Percentiles rank a stretch among this genome's conserved stretches.
Evolutionary conservation across 2,113 vertebrate genomes (phyloP).

Genomic region (Coregonus clupeaformis): DNA sequence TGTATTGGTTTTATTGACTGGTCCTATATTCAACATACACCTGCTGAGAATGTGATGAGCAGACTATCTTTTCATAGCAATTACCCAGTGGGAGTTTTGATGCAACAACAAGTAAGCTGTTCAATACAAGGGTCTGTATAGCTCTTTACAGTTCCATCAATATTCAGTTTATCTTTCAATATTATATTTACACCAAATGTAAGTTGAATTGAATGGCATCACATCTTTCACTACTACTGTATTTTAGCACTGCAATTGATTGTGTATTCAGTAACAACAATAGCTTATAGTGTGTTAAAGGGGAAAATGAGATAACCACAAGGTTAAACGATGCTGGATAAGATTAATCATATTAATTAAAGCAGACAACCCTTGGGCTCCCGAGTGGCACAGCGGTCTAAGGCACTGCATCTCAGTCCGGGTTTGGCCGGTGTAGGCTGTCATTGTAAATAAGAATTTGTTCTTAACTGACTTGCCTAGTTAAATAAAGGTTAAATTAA

Average conservation of each 20-base stretch:
- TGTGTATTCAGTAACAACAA: slow-evolving; percentile 1
- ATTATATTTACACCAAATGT: background rate
- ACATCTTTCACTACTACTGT: background rate
- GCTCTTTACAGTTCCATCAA: slow-evolving; percentile 24
- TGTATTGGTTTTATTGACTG: slow-evolving; percentile 54
- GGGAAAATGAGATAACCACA: background rate
- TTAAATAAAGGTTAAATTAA: too few species aligned
- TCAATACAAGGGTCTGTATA: slow-evolving; percentile 22
- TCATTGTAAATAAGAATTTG: too few species aligned
- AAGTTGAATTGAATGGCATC: background rate
- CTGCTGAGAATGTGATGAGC: slow-evolving; percentile 48
- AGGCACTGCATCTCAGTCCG: too few species aligned
- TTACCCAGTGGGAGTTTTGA: slow-evolving; percentile 45
- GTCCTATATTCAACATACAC: slow-evolving; percentile 39
- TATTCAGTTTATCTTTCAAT: background rate
- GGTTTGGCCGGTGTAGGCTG: too few species aligned
- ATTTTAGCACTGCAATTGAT: slow-evolving; percentile 3
- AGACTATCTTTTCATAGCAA: slow-evolving; percentile 27
- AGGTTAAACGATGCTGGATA: background rate
- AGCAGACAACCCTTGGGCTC: background rate
- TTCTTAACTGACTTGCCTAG: too few species aligned
- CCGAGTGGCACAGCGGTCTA: too few species aligned
- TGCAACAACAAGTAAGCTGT: slow-evolving; percentile 26
- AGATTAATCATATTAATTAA: slow-evolving; percentile 3
- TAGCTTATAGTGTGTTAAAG: background rate